Base-by-base conservation (phyloP, 1,140 invertebrate species). In the Conopomorpha cramerella region DNA sequence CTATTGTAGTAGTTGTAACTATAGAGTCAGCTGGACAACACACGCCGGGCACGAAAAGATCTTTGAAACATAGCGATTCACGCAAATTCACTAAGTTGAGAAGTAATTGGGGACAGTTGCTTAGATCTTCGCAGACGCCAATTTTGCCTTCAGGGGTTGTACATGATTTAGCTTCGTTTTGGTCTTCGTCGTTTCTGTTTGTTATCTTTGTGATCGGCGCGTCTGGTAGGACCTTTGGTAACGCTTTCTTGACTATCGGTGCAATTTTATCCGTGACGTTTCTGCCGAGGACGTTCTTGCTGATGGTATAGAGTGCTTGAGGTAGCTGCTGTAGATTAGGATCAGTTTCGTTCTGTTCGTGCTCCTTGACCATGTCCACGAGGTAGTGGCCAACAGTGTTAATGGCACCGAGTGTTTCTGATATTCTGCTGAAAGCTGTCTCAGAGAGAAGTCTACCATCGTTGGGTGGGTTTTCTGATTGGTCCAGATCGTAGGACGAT, bases 21-120 rank as follows among this genome's bases (percentile, higher is more conserved):
- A 64, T 58, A 28, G 55, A 76, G 16, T 84, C 74, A 40, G 81
- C 45, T 0, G 92, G 92, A 72, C 93, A 95, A 56, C 93, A 96
- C 1, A 95, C 92, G 11, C 92, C 93, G 1, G 93, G 93, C 2
- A 93, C 89, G 51, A 95, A 93, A 1, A 95, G 76, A 43, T 89
- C 91, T 68, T 95, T 94, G 55, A 96, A 96, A 57, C 93, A 96
- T 4, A 96, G 79, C 0, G 91, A 94, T 53, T 93, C 89, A 23
- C 92, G 77, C 0, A 96, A 73, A 55, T 86, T 90, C 6, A 84
- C 83, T 8, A 95, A 76, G 59, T 96, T 91, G 4, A 96, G 67
- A 1, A 96, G 73, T 8, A 96, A 62, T 45, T 92, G 90, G 0
- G 93, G 92, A 66, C 93, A 96, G 42, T 89, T 89, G 46, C 90